These are phyloP conservation scores for Odontophorus gujanensis DNA, from an alignment of 2,113 vertebrate species.

Conservation along the genomic window DNA sequence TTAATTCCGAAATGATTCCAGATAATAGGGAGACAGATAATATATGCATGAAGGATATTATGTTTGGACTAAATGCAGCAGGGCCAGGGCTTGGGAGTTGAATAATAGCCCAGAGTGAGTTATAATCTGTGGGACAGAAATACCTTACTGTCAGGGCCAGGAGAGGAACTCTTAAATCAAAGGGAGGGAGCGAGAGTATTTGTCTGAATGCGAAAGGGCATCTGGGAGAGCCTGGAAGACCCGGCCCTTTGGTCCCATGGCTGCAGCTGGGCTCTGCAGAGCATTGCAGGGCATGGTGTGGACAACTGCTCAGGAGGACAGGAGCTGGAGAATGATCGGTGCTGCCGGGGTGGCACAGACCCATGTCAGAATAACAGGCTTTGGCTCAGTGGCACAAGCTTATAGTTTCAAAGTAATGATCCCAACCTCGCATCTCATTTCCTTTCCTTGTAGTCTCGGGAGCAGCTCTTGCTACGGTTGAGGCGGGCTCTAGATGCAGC, in stretches of 20 bases:
- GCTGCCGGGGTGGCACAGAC: constrained; percentile 24
- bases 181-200: constrained; percentile 63
- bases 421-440: constrained; percentile 31
- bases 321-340: constrained; percentile 32
- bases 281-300: fast-evolving
- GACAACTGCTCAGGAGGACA: not conserved
- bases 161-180: constrained; percentile 97
- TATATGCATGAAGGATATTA: constrained; percentile 99
- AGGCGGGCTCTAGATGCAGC: not conserved
- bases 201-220: constrained; percentile 70
- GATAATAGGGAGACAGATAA: constrained; percentile 99
- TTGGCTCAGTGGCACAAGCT: constrained; percentile 41
- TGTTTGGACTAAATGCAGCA: constrained; percentile 92
- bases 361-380: constrained; percentile 9
- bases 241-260: not conserved
- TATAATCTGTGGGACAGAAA: constrained; percentile 98
- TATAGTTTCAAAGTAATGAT: constrained; percentile 57
- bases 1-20: constrained; percentile 98
- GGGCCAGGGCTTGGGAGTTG: constrained; percentile 92
- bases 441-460: constrained; percentile 1
- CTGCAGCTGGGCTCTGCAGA: not conserved
- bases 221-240: constrained; percentile 57
- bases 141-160: constrained; percentile 95
- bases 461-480: constrained; percentile 29
- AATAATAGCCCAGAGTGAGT: constrained; percentile 94